These are phyloP conservation scores for Tetramorium simillimum DNA, from an alignment of 1,140 invertebrate genomes.

Conservation along the genomic window DNA sequence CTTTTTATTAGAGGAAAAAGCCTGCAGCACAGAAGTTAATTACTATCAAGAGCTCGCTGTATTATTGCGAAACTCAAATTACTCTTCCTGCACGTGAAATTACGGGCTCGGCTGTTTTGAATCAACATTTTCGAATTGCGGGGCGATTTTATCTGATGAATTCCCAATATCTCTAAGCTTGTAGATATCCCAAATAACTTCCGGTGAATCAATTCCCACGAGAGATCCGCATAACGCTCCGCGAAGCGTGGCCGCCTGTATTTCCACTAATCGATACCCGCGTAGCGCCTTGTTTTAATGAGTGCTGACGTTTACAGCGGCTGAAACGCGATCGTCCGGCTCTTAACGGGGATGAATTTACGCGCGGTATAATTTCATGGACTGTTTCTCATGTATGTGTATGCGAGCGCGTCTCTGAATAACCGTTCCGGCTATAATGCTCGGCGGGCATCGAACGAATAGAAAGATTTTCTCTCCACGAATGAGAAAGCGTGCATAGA, in stretches of 20 bases:
- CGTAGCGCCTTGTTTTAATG: conserved; percentile 46
- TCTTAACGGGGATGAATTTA: conserved; percentile 52
- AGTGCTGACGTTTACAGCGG: conserved; percentile 41
- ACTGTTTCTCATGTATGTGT: neutral
- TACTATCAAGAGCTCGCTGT: neutral
- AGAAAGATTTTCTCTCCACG: conserved; percentile 14
- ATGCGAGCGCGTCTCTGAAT: neutral
- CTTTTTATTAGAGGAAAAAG: neutral
- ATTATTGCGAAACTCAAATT: neutral
- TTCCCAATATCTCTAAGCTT: conserved; percentile 24
- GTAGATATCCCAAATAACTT: conserved; percentile 34
- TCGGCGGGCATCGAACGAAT: neutral
- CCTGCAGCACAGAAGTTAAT: neutral
- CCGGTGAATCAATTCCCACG: conserved; percentile 33
- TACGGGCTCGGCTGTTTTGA: neutral
- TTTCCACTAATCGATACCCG: conserved; percentile 38
- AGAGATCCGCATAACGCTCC: conserved; percentile 40
- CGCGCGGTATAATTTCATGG: conserved; percentile 30
- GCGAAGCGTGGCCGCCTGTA: conserved; percentile 30
- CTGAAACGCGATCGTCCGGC: conserved; percentile 36
- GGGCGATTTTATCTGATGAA: conserved; percentile 25
- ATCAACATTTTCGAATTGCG: neutral
- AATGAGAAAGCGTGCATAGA: neutral
- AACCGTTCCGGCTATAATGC: neutral
- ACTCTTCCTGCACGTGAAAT: neutral